Conservation (phyloP, 2,888 invertebrate species). For the Entomobrya proxima region DNA sequence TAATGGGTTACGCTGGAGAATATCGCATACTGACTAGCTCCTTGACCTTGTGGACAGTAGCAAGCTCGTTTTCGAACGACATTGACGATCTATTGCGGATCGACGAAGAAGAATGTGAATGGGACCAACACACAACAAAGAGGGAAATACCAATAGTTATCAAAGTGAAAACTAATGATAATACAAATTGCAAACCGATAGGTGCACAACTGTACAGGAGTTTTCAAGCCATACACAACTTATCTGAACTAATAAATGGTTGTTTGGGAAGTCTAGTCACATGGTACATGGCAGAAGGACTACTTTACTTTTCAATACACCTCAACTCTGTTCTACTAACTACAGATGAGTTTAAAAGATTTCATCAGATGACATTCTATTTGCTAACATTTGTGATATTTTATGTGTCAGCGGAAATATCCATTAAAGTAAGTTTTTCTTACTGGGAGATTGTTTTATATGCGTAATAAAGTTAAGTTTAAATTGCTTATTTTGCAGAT, state of each 20-base stretch:
- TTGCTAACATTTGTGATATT: background rate
- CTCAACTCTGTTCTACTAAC: background rate
- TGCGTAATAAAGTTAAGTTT: background rate
- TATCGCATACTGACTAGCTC: background rate
- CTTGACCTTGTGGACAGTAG: background rate
- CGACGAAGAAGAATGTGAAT: background rate
- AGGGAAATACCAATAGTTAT: background rate
- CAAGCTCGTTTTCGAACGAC: background rate
- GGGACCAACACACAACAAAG: background rate
- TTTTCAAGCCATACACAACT: background rate
- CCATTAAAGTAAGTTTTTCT: background rate
- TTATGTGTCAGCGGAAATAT: no score
- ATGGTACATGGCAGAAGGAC: constrained; percentile 9
- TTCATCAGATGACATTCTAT: no score
- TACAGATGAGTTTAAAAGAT: no score
- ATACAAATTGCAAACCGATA: background rate
- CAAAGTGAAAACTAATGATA: background rate
- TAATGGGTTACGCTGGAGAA: no score
- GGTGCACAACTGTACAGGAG: background rate
- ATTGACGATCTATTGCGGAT: background rate
- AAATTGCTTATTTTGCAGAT: background rate
- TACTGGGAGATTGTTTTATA: background rate
- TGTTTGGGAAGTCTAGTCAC: constrained; percentile 4
- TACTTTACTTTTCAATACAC: constrained; percentile 33
- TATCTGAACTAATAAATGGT: background rate